Evolutionary conservation across 2,888 invertebrate genomes (phyloP).

Genomic region (Stenichneumon culpator): DNA sequence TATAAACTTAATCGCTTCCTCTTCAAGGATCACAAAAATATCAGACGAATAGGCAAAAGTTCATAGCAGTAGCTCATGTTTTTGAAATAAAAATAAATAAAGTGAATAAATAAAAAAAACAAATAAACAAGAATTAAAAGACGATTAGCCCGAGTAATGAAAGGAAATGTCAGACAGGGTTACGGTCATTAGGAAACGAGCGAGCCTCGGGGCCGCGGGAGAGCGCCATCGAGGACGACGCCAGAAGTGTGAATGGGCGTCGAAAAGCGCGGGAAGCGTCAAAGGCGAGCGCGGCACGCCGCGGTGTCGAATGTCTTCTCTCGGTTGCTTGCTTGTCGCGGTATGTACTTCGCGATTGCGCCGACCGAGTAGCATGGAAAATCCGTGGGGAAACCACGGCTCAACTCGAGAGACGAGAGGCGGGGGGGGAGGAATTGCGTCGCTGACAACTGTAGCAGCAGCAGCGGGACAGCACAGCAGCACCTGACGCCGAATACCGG

Average conservation of each 20-base stretch:
- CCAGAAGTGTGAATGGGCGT: conserved; percentile 64
- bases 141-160: conserved; percentile 1
- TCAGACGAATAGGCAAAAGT: background rate
- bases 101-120: background rate
- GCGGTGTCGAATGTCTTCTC: conserved; percentile 55
- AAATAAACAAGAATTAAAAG: background rate
- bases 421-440: conserved; percentile 47
- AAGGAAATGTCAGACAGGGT: no score
- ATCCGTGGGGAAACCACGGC: conserved; percentile 45
- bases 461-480: conserved; percentile 52
- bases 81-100: background rate
- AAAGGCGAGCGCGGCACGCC: conserved; percentile 30
- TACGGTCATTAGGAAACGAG: conserved; percentile 13
- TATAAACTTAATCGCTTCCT: no score
- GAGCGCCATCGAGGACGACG: conserved; percentile 39
- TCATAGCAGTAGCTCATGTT: background rate
- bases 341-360: conserved; percentile 49
- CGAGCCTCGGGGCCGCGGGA: conserved; percentile 23
- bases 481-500: conserved; percentile 64
- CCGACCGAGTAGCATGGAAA: conserved; percentile 23
- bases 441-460: conserved; percentile 47
- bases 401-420: background rate
- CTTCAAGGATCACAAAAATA: no score
- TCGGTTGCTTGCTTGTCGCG: conserved; percentile 31
- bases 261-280: conserved; percentile 69